Base-by-base conservation (phyloP, 2,113 vertebrate genomes). In the Amphiprion percula region DNA sequence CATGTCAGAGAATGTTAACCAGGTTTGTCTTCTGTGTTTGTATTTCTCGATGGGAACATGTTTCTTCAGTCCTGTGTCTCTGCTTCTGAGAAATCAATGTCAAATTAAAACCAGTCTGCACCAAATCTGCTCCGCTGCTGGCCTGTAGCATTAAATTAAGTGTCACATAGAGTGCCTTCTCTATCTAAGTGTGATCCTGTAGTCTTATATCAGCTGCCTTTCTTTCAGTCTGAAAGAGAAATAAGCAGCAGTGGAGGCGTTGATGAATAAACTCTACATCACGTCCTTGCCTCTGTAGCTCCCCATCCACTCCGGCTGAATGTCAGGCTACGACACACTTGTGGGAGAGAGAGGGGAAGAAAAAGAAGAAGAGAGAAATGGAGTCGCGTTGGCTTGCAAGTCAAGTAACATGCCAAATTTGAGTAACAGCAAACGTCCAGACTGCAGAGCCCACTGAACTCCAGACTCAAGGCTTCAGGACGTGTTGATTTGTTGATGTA, bases 161-260 rank as follows among this genome's bases (percentile, higher is more conserved):
- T 65, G 70, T 61, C 63, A 56, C 39, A 7, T 47, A 21, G 59
- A 80, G 17, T 16, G 54, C 44, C 37, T 49, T n/a, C 49, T 23
- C 17, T 54, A 54, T 67, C 62, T 55, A 10, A 47, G 33, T 12
- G 56, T 6, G 54, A 82, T 79, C 59, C 49, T 37, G 44, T 63
- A n/a, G 30, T 84, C 74, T 83, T 86, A 52, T 41, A 83, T 77
- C 74, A 79, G 74, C 84, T 46, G 55, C 47, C 50, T 52, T 79
- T 69, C 68, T 77, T 52, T 33, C 41, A 80, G 19, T 68, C 37
- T 37, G 12, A 74, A 28, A 65, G 30, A 24, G 53, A 56, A 59
- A 77, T 16, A 39, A 52, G 73, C 28, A 65, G 74, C 77, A 58
- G 58, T 62, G 66, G 80, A 84, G 79, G 84, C 30, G 5, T 17